Base-by-base conservation (phyloP, 2,797 vertebrate genomes). In the Jordanella pulchra region DNA sequence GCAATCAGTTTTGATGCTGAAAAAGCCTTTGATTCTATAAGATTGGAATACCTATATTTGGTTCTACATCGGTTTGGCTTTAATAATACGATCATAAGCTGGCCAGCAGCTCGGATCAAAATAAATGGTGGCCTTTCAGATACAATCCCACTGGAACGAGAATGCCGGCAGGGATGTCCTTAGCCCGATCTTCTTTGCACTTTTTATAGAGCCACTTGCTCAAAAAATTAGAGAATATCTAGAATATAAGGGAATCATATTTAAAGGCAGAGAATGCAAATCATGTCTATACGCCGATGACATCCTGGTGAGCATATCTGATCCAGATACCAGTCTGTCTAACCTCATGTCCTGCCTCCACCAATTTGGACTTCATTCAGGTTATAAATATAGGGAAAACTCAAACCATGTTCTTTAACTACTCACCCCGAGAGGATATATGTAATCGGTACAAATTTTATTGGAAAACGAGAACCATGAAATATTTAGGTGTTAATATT, bases 141-240 rank as follows among this genome's bases (percentile, higher is more conserved):
- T 12, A 44, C 35, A n/a, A 15, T 39, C 12, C 32, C 23, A 1
- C 28, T 56, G 55, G 15, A 56, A 58, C 27, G 2, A 56, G 27
- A 27, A 56, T 30, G 25, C 54, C 6, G 54, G 14, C 53, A 54
- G 25, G n/a, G 13, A 25, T 54, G 25, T 27, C 53, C 53, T 25
- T 10, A 55, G 15, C 45, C 45, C 44, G 3, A 25, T n/a, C 23
- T 23, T 54, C 4, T 54, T 23, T 23, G 51, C 51, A 54, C n/a
- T 54, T n/a, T 54, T 7, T 54, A 54, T n/a, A 54, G 51, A 54
- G 51, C 51, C 51, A n/a, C 51, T 68, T 55, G 67, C 32, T 54
- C 6, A 58, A 32, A 58, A 58, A 32, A 60, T 35, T 32, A 35
- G 56, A 30, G 56, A 60, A 7, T 28, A 60, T 2, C 15, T 15